Evolutionary conservation across 2,113 vertebrate genomes (phyloP), one percentile per base, ranked within the genome.

Genomic region (Hydrolagus affinis): DNA sequence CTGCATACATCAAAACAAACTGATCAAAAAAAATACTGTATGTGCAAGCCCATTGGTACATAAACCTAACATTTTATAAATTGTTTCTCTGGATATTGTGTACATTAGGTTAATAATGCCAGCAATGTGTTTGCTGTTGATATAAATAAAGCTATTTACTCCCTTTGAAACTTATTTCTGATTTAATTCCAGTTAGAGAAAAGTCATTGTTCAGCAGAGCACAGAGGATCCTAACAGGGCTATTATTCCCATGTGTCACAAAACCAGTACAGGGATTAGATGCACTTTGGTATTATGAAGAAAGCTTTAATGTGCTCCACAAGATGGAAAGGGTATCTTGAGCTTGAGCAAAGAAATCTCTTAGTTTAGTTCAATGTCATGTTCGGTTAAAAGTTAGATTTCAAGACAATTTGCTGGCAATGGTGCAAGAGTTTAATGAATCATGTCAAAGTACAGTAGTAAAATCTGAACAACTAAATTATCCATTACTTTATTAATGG

Each of bases 111-210:
- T 59, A n/a, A 56, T 19, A 44, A 12, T 23, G 23, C 19, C 11
- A 59, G 56, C 59, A 17, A 23, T 56, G 7, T 77, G 19, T n/a
- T 21, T 59, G 11, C 4, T 77, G 59, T 59, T 77, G 56, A 14
- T 12, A 12, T 15, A 59, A 59, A 77, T 25, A 75, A 75, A 56
- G 73, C 19, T 74, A 56, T 74, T 44, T 76, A 17, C 21, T 60
- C 75, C 76, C 25, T 62, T 80, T 57, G 19, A 75, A 75, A 23
- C 62, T 62, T 60, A 23, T 23, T 60, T 78, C 76, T 78, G 59
- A 25, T 78, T 25, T 78, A 25, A 44, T 28, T 80, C 12, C 76
- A 25, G 3, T 80, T 8, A 64, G 76, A 28, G 76, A 17, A 80
- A 77, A 80, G n/a, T 23, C 11, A n/a, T 28, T 77, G 21, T 8